Evolutionary conservation across 2,888 invertebrate genomes (phyloP).

Genomic region (Aspidapion aeneum): DNA sequence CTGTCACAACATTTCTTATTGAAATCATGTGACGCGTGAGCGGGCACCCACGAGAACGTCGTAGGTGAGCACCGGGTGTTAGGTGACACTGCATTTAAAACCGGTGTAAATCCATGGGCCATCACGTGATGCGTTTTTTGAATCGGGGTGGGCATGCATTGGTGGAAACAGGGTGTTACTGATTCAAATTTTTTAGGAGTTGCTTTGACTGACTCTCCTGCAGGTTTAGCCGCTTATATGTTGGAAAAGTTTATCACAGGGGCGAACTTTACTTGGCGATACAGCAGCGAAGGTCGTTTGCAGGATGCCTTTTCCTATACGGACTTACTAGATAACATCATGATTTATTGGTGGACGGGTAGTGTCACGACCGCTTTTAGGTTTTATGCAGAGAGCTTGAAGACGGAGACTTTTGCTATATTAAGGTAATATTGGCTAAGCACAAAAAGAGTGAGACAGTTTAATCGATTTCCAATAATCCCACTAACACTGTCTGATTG

Average conservation of each 20-base stretch:
- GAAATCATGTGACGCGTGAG: no score
- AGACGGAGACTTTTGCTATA: slow-evolving; percentile 7
- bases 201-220: slow-evolving; percentile 70
- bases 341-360: slow-evolving; percentile 75
- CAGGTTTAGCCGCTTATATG: slow-evolving; percentile 84
- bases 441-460: no score
- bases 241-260: slow-evolving; percentile 83
- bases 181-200: slow-evolving; percentile 56
- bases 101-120: no score
- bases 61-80: no score
- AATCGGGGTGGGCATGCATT: no score
- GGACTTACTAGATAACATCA: slow-evolving; percentile 70
- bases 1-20: no score
- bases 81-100: no score
- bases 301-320: slow-evolving; percentile 62
- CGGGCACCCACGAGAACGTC: no score
- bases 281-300: slow-evolving; percentile 62
- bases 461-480: no score
- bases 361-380: slow-evolving; percentile 71
- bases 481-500: no score
- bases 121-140: no score
- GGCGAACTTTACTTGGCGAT: slow-evolving; percentile 55
- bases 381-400: slow-evolving; percentile 65
- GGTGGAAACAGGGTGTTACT: no score
- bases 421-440: slow-evolving; percentile 10